Percentiles rank a stretch among this genome's conserved stretches.
Evolutionary conservation across 2,888 invertebrate species (phyloP).

Genomic region (Suillia variegata): DNA sequence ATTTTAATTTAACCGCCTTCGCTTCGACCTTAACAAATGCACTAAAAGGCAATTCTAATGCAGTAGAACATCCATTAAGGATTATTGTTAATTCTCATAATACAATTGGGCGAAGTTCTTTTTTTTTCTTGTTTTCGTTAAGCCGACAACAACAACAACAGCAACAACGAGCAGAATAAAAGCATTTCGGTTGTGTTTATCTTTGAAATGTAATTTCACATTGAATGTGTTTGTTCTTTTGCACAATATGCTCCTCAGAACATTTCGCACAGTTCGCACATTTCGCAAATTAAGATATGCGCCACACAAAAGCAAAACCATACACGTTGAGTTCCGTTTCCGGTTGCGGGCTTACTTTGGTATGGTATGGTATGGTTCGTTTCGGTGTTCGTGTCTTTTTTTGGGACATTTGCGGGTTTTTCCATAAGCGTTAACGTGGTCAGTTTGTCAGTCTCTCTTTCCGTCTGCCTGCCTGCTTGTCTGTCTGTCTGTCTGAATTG

Average conservation of each 20-base stretch:
- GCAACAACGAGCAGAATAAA: too few relatives aligned
- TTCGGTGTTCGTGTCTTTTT: neutral
- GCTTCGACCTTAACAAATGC: too few relatives aligned
- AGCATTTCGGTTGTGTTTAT: constrained; percentile 2
- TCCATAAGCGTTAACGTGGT: neutral
- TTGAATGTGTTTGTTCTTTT: neutral
- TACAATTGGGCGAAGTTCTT: neutral
- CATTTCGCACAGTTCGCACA: neutral
- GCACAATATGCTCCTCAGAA: neutral
- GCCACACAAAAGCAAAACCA: neutral
- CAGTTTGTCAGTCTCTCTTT: too few relatives aligned
- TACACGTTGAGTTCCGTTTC: neutral
- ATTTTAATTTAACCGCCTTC: too few relatives aligned
- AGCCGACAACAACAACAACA: too few relatives aligned
- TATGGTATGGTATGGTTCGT: too few relatives aligned
- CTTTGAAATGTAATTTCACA: neutral
- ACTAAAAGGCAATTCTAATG: neutral
- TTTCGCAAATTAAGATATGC: constrained; percentile 3
- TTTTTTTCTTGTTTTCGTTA: neutral
- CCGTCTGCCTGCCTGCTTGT: too few relatives aligned
- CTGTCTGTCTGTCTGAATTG: too few relatives aligned
- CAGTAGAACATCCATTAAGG: neutral
- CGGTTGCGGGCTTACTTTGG: neutral
- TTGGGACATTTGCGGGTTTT: neutral
- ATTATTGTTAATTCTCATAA: neutral